Conservation (phyloP, 1,140 invertebrate genomes). For the Meloidogyne hapla region DNA sequence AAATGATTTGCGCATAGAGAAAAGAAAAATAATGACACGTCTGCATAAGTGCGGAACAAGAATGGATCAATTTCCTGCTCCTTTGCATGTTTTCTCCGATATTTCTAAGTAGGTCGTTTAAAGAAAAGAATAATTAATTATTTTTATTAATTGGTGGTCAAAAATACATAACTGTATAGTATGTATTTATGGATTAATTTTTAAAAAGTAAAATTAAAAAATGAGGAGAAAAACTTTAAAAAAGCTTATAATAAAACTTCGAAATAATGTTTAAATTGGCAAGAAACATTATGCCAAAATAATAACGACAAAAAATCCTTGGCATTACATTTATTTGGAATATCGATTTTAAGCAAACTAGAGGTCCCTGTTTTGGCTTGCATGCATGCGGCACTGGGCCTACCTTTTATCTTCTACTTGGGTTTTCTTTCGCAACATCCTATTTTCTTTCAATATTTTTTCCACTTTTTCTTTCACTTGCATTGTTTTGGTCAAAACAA, state of each 20-base stretch:
- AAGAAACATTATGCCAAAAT: background rate
- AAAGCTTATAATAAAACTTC: too few relatives aligned
- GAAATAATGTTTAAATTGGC: too few relatives aligned
- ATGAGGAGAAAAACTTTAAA: too few relatives aligned
- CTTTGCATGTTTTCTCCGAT: background rate
- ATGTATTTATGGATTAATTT: too few relatives aligned
- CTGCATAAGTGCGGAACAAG: background rate
- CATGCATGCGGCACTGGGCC: background rate
- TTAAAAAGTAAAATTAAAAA: too few relatives aligned
- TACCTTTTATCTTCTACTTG: background rate
- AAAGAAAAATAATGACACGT: background rate
- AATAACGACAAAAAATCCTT: background rate
- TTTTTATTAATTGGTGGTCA: background rate
- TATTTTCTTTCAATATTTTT: background rate
- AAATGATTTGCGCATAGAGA: background rate
- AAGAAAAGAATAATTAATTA: background rate
- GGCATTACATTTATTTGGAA: background rate
- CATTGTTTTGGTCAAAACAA: background rate
- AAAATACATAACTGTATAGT: too few relatives aligned
- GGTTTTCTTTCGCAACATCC: background rate
- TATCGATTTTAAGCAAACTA: background rate
- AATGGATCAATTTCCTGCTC: background rate
- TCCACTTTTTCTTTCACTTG: constrained; percentile 6
- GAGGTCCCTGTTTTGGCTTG: background rate
- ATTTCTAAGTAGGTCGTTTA: background rate